Evolutionary conservation across 2,888 invertebrate genomes (phyloP), one percentile per base, ranked within the genome.

Genomic region (Heliconius ismenius): DNA sequence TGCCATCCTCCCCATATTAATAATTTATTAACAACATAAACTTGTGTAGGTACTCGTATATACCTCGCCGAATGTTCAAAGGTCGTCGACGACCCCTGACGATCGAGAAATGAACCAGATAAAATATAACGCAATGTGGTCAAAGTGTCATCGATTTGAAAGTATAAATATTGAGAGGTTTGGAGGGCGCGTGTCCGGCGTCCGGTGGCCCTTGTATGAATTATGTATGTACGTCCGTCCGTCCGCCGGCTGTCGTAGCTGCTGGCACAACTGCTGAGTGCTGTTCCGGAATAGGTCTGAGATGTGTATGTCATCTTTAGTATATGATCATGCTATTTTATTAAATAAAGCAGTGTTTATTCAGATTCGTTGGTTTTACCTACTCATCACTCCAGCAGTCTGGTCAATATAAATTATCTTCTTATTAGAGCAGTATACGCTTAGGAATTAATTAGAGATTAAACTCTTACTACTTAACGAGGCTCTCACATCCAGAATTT

Each of bases 161-260:
- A 76, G 54, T 76, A 76, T 76, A 76, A 76, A 49, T 76, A 75
- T 60, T 69, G 60, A 63, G 32, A 68, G 69, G 36, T 49, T 67
- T 26, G 4, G 67, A 32, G 21, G 67, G 58, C 21, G 68, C 78
- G 78, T 78, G 78, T 78, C 76, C 78, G 77, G 72, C 54, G 73
- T 65, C 70, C 70, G 70, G 70, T 36, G 11, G 32, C 69, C 28
- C 21, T 28, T 18, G 10, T 43, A 76, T 76, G 75, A 76, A 76
- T 76, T 73, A 77, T 74, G 79, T 79, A 77, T 77, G 60, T 49
- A n/a, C 28, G 72, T 60, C 67, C 18, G 63, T 64, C 43, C 36
- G 70, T 24, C 43, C n/a, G 28, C 68, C 54, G 74, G 60, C 65
- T 67, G 64, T 60, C 65, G 58, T 21, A 60, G 15, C 26, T 32